Conservation (phyloP, 2,797 vertebrate species). For the Leptodactylus fallax region DNA sequence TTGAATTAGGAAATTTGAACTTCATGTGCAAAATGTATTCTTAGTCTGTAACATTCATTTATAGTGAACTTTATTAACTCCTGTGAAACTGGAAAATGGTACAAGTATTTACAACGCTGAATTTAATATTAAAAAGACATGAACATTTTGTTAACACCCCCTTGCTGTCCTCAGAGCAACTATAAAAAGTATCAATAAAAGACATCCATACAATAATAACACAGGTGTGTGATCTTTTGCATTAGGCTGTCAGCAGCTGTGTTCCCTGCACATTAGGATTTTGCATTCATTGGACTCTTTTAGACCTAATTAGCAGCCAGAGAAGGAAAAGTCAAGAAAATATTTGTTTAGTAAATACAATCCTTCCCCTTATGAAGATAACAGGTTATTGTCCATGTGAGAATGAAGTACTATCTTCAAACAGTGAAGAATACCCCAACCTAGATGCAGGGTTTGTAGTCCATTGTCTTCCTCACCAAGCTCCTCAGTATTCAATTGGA, state of each 20-base stretch:
- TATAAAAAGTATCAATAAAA: slow-evolving; percentile 46
- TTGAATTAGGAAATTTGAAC: no score
- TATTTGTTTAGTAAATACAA: background rate
- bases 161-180: slow-evolving; percentile 36
- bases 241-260: slow-evolving; percentile 15
- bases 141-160: slow-evolving; percentile 13
- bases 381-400: background rate
- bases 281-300: slow-evolving; percentile 28
- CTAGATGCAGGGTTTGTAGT: background rate
- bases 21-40: background rate
- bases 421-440: background rate
- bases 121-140: slow-evolving; percentile 27
- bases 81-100: background rate
- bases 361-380: background rate
- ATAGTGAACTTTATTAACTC: no score
- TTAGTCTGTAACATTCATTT: background rate
- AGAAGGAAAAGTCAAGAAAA: background rate
- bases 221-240: slow-evolving; percentile 34
- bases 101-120: background rate
- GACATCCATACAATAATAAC: slow-evolving; percentile 11
- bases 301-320: slow-evolving; percentile 17
- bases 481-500: no score
- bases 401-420: background rate
- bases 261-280: slow-evolving; percentile 41
- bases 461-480: background rate